Base-by-base conservation (phyloP, 2,113 vertebrate genomes). In the Setophaga kirtlandii region DNA sequence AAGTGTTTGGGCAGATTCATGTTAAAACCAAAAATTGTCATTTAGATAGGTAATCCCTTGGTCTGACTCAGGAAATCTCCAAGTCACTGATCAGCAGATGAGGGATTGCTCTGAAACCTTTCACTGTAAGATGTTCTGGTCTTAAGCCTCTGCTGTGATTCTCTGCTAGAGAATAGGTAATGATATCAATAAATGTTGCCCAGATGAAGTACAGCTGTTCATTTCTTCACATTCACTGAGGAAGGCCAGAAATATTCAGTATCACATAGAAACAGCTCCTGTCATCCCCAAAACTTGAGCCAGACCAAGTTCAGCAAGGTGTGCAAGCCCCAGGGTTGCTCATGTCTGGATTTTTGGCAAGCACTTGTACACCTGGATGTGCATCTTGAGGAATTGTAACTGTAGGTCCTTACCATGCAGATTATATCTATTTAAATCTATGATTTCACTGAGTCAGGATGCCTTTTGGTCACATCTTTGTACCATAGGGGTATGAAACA, bases 21-120 rank as follows among this genome's bases (percentile, higher is more conserved):
- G 4, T 25, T 11, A 58, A 85, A 55, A 56, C 53, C 37, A 0
- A 5, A 35, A 24, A 6, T 12, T 31, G 6, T 35, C 1, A 19
- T 64, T 88, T 35, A 62, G 64, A 47, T 33, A 20, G 0, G 0
- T 35, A 42, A 56, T 47, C 27, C 78, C 25, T 37, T 0, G 21
- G 10, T 31, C 23, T 60, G 23, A 37, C 15, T 65, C 20, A 23
- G 31, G 31, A 75, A 47, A 21, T 9, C 65, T 52, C n/a, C 28
- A 11, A 31, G n/a, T 31, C 60, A 39, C 31, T 44, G 58, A 9
- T 10, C 11, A 76, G 4, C 23, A 27, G 12, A 7, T 8, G 8
- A 70, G 24, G 18, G 15, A 35, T 62, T 35, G n/a, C 31, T 78
- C 37, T 10, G 5, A 67, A 67, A 44, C 11, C 3, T 44, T 49